Conservation (phyloP, 35 echinoderm and acorn worm genomes). For the Ophiothrix spiculata region DNA sequence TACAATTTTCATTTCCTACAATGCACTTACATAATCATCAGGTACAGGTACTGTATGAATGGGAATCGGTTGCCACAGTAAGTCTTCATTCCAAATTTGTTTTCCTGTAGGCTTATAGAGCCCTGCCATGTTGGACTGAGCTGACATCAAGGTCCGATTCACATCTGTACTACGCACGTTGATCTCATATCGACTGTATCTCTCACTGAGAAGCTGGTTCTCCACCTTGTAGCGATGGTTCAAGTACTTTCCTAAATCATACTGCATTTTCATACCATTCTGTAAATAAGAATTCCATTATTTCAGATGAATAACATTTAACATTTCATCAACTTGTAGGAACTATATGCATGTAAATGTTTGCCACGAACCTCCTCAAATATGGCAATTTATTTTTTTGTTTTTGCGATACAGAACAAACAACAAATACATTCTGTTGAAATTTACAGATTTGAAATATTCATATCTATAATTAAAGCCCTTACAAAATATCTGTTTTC, state of each 20-base stretch:
- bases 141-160: conserved; percentile 88
- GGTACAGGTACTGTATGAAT: conserved; percentile 59
- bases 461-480: too few relatives aligned
- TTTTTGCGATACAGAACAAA: too few relatives aligned
- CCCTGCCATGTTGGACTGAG: conserved; percentile 62
- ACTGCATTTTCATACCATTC: conserved; percentile 83
- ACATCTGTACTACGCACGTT: conserved; percentile 64
- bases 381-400: too few relatives aligned
- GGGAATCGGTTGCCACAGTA: conserved; percentile 88
- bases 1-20: too few relatives aligned
- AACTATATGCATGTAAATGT: too few relatives aligned
- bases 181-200: conserved; percentile 43
- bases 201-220: conserved; percentile 30
- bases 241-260: conserved; percentile 60
- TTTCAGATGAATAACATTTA: too few relatives aligned
- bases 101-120: conserved; percentile 35
- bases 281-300: too few relatives aligned
- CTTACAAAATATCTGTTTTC: too few relatives aligned
- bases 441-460: too few relatives aligned
- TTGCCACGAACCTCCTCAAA: too few relatives aligned
- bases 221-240: conserved; percentile 36
- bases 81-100: conserved; percentile 38
- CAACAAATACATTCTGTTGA: too few relatives aligned
- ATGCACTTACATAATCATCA: conserved; percentile 97
- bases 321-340: too few relatives aligned